These are phyloP conservation scores for Bufo bufo DNA, from an alignment of 2,113 vertebrate species.

Conservation along the genomic window DNA sequence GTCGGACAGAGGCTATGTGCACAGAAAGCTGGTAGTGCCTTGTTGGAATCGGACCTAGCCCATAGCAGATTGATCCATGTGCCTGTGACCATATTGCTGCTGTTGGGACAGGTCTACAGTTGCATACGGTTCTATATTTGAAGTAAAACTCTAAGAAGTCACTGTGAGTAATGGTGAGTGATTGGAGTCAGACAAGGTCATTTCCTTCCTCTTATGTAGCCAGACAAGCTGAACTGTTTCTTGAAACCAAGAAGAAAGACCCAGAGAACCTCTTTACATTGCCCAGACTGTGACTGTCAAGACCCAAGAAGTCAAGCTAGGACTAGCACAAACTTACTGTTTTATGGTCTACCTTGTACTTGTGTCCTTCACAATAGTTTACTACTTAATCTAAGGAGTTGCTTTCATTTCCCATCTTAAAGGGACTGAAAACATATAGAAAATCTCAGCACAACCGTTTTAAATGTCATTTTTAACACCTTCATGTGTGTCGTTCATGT, in stretches of 20 bases:
- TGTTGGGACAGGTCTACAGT: neutral
- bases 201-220: constrained; percentile 18
- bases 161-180: constrained; percentile 17
- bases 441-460: constrained; percentile 6
- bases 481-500: neutral
- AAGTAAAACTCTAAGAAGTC: neutral
- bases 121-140: neutral
- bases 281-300: neutral
- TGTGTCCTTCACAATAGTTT: neutral
- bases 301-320: neutral
- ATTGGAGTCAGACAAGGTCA: neutral
- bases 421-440: neutral
- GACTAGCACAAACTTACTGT: constrained; percentile 6
- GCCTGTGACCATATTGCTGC: neutral
- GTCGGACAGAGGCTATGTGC: neutral
- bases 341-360: neutral
- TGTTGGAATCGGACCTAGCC: neutral
- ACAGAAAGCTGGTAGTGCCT: constrained; percentile 8
- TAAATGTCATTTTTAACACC: constrained; percentile 13
- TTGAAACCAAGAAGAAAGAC: neutral
- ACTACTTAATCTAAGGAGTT: neutral
- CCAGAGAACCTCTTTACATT: neutral
- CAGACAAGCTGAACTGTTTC: neutral
- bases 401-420: neutral
- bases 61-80: neutral